Evolutionary conservation across 2,888 invertebrate genomes (phyloP).

Genomic region (Syrista parreyssii): DNA sequence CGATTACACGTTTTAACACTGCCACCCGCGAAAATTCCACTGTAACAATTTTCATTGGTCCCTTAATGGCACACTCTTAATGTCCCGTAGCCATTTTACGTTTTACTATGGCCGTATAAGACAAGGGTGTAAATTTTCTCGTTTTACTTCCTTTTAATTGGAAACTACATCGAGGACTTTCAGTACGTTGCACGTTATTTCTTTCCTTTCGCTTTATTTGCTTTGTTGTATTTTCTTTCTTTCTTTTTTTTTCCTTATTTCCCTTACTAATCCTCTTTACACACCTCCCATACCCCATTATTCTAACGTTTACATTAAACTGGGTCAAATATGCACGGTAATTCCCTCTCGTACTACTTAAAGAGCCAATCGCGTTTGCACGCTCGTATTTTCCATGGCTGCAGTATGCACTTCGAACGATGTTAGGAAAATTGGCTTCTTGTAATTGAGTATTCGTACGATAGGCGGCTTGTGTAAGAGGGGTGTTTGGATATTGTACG

Average conservation of each 20-base stretch:
- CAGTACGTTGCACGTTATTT: neutral
- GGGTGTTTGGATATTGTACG: constrained; percentile 14
- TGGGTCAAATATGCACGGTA: constrained; percentile 34
- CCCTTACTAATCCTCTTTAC: neutral
- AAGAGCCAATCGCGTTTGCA: constrained; percentile 41
- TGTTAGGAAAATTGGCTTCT: constrained; percentile 36
- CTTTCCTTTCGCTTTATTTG: neutral
- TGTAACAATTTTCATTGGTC: neutral
- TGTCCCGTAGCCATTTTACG: neutral
- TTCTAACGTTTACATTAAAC: constrained; percentile 18
- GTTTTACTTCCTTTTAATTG: neutral
- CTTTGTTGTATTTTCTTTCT: neutral
- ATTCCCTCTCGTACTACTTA: constrained; percentile 32
- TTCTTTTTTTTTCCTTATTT: neutral
- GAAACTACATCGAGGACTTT: neutral
- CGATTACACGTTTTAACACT: neutral
- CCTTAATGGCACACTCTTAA: neutral
- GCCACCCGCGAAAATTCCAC: neutral
- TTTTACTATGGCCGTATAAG: neutral
- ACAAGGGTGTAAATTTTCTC: neutral
- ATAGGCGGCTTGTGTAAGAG: constrained; percentile 26
- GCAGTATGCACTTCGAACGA: constrained; percentile 25
- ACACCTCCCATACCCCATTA: neutral
- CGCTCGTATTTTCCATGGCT: constrained; percentile 14
- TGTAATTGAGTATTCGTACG: constrained; percentile 37